Evolutionary conservation across 2,113 vertebrate species (phyloP).

Genomic region (Rhagologus leucostigma): DNA sequence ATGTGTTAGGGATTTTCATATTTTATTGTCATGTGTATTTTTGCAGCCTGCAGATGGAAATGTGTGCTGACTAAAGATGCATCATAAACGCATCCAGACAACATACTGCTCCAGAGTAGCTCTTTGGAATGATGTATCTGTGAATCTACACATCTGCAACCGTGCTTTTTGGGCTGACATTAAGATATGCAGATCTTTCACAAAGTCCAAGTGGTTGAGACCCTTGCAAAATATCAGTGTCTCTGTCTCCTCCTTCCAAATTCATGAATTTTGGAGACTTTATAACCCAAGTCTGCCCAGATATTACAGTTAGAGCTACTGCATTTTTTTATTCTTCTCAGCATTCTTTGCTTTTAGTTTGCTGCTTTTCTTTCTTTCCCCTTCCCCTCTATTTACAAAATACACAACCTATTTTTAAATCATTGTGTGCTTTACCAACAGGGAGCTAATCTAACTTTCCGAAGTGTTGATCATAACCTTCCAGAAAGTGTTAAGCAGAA

Average conservation of each 20-base stretch:
- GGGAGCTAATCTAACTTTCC: conserved; percentile 80
- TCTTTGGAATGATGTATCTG: background rate
- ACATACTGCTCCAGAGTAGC: background rate
- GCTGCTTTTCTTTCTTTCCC: background rate
- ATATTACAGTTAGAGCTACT: background rate
- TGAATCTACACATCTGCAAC: background rate
- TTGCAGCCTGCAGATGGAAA: background rate
- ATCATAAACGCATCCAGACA: background rate
- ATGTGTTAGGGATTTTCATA: background rate
- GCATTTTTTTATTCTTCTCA: background rate
- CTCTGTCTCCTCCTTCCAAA: background rate
- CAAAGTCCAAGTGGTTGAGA: background rate
- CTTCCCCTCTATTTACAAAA: background rate
- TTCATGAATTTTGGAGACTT: background rate
- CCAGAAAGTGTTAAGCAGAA: conserved; percentile 75
- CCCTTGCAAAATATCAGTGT: background rate
- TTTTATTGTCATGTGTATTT: background rate
- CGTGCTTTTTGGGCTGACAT: background rate
- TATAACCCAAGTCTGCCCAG: background rate
- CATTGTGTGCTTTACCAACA: conserved; percentile 43
- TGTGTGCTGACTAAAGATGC: background rate
- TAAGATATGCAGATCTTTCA: background rate
- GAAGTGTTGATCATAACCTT: conserved; percentile 71
- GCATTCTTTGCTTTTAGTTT: background rate
- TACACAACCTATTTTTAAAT: background rate